Evolutionary conservation across 2,888 invertebrate species (phyloP), one percentile per base, ranked within the genome.

Genomic region (Drosophila melanocephala): DNA sequence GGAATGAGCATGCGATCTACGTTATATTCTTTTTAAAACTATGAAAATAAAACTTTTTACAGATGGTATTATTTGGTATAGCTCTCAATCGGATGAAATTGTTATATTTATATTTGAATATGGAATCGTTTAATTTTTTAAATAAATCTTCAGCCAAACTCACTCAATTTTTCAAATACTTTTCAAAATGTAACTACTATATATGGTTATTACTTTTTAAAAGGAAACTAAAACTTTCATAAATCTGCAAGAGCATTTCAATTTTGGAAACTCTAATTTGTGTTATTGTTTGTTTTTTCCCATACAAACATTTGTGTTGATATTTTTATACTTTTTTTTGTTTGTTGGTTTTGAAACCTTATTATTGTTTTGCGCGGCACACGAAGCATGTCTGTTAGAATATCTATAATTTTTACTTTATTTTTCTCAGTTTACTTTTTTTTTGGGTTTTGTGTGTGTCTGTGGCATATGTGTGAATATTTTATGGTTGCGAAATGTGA

Each of bases 331-430:
- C 65, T 70, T 67, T 53, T 67, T 53, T 53, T 53, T 51, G 52
- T 52, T 16, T 39, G 57, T 51, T 67, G 59, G 67, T 52, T 72
- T 60, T 73, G 78, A 69, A 73, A 67, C 74, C 75, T 60, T 84
- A 75, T 75, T 84, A 77, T 86, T 78, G 80, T 72, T 83, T 70
- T 79, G 75, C 72, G 75, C 72, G 69, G 67, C 52, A 76, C 77
- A 75, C 77, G 72, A 75, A 75, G 77, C 75, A 66, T 83, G 77
- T 77, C 75, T 82, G 79, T 81, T 82, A 75, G 82, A 77, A 81
- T 78, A 78, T 77, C 72, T 81, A 77, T 72, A 50, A 69, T 50
- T 66, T 80, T 71, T 30, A 28, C 39, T 30, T 37, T 37, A n/a
- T 57, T n/a, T 57, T 55, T 57, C 39, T 19, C 19, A 28, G 26